Evolutionary conservation across 2,888 invertebrate genomes (phyloP).

Genomic region (Ceriagrion tenellum): DNA sequence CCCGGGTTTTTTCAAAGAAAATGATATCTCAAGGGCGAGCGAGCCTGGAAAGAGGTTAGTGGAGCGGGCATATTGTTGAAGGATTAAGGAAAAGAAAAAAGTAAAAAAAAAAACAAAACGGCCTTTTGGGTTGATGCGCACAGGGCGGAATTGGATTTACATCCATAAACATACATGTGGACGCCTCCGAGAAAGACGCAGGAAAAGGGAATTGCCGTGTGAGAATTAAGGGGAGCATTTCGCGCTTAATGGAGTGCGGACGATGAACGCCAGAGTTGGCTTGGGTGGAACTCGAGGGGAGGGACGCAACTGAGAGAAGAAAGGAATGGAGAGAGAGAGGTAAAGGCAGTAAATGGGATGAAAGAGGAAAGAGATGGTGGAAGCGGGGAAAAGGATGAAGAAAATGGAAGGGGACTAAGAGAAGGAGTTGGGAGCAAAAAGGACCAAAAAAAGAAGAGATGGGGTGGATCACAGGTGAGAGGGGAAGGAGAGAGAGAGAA

Average conservation of each 20-base stretch:
- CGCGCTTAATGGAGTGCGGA: not conserved
- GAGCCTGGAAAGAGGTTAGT: not conserved
- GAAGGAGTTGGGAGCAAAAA: too few relatives aligned
- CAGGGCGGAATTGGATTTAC: not conserved
- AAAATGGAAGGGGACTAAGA: too few relatives aligned
- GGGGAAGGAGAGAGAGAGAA: too few relatives aligned
- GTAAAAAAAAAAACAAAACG: not conserved
- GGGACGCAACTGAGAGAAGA: not conserved
- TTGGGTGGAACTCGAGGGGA: not conserved
- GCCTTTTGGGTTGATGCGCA: not conserved
- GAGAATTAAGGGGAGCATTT: constrained; percentile 4
- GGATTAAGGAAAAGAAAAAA: not conserved
- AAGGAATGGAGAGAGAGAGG: not conserved
- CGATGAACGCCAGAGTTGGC: constrained; percentile 5
- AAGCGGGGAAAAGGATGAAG: too few relatives aligned
- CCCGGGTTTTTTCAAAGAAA: not conserved
- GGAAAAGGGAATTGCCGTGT: not conserved
- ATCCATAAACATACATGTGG: constrained; percentile 22
- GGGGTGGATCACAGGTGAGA: too few relatives aligned
- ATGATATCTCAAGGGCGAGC: not conserved
- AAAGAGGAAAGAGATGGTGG: too few relatives aligned
- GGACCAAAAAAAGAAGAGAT: too few relatives aligned
- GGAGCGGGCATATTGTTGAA: not conserved
- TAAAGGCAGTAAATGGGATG: too few relatives aligned
- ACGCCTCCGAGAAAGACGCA: not conserved